Evolutionary conservation across 2,113 vertebrate genomes (phyloP).

Genomic region (Sminthopsis crassicaudata): DNA sequence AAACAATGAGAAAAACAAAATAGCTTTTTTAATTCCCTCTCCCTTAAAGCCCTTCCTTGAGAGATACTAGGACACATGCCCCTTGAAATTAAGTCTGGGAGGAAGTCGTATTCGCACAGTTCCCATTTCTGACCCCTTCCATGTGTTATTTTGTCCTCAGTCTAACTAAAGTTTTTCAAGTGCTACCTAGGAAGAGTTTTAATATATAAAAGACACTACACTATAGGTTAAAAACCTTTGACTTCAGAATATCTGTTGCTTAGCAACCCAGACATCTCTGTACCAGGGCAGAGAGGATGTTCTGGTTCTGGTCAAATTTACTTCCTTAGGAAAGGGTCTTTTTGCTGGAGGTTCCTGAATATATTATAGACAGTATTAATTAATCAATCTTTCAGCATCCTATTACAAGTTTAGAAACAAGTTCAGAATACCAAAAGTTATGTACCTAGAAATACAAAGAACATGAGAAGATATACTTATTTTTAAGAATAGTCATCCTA

Average conservation of each 20-base stretch:
- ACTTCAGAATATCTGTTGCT: conserved; percentile 63
- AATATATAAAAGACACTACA: conserved; percentile 36
- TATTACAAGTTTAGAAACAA: not conserved
- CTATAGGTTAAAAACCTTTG: conserved; percentile 28
- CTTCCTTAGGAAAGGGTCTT: not conserved
- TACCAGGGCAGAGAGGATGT: conserved; percentile 18
- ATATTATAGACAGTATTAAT: not conserved
- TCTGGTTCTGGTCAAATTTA: not conserved
- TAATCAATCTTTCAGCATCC: not conserved
- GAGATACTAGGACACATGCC: not conserved
- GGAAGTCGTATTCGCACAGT: not conserved
- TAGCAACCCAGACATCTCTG: conserved; percentile 75
- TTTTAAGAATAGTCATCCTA: not conserved
- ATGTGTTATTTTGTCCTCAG: not conserved
- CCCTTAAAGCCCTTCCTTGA: not conserved
- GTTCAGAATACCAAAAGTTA: not conserved
- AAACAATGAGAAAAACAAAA: not conserved
- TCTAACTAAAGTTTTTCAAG: conserved; percentile 13
- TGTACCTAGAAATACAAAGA: not conserved
- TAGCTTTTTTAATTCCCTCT: not conserved
- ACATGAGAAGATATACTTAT: not conserved
- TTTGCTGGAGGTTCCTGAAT: conserved; percentile 10
- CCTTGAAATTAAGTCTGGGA: not conserved
- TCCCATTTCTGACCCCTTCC: not conserved
- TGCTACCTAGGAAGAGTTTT: not conserved